Evolutionary conservation across 2,797 vertebrate species (phyloP).

Genomic region (Nothura maculosa): DNA sequence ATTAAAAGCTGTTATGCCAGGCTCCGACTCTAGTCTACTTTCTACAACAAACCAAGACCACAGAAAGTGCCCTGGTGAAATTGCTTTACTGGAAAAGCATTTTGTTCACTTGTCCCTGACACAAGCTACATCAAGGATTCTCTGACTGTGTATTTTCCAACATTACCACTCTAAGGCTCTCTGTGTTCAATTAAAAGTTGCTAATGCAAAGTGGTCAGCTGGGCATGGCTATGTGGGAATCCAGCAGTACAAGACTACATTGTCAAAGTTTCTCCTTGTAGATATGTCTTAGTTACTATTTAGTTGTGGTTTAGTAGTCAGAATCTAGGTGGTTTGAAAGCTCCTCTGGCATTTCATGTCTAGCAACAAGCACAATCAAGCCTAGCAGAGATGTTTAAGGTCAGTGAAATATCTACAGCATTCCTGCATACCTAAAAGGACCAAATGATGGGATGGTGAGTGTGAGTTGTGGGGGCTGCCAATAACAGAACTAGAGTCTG

Average conservation of each 20-base stretch:
- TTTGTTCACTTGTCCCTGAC: background rate
- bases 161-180: background rate
- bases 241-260: background rate
- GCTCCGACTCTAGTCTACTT: slow-evolving; percentile 7
- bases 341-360: background rate
- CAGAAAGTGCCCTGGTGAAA: slow-evolving; percentile 21
- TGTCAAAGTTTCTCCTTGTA: slow-evolving; percentile 7
- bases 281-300: background rate
- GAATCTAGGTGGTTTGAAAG: slow-evolving; percentile 4
- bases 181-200: slow-evolving; percentile 28
- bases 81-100: slow-evolving; percentile 24
- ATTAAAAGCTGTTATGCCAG: background rate
- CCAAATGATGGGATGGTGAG: background rate
- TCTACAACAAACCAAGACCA: slow-evolving; percentile 18
- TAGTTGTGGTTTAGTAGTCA: background rate
- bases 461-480: background rate
- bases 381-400: background rate
- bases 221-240: slow-evolving; percentile 18
- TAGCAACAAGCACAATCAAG: background rate
- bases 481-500: background rate
- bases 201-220: slow-evolving; percentile 30
- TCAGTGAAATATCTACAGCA: background rate
- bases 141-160: background rate
- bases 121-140: background rate
- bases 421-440: background rate